Base-by-base conservation (phyloP, 2,797 vertebrate genomes). In the Euphonia xanthogaster region DNA sequence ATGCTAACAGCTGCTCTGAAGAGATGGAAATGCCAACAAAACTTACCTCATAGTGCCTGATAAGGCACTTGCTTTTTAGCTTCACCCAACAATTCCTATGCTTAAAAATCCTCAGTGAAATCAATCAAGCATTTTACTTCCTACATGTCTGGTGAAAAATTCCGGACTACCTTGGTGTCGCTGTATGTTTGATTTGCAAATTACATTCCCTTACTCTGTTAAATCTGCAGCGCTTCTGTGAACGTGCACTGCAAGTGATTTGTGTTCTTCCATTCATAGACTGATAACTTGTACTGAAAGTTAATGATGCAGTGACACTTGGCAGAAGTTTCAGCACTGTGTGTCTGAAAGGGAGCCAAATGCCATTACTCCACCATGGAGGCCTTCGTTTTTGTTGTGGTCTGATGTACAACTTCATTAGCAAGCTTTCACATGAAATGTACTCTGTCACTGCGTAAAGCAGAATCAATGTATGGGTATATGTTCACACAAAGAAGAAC, bases 231-330 rank as follows among this genome's bases (percentile, higher is more conserved):
- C 16, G 45, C 74, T 86, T 86, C 88, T 94, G 83, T 73, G 87
- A 96, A 96, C 63, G 45, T 93, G 81, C 86, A 70, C 33, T 72
- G 91, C 90, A 95, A 89, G 77, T 93, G 84, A 96, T 94, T 74
- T 93, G 93, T 94, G 81, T 83, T 91, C 94, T 95, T 96, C 86
- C 93, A 94, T 91, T 96, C 97, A 95, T 65, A 88, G 92, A 86
- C 88, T 88, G 86, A 85, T 97, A 93, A 97, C 97, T 96, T 76
- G 82, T 74, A 92, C 95, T 78, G 91, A 96, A 98, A 97, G 94
- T 94, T 97, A 98, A 98, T 83, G 96, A 97, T 95, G 94, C 85
- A 87, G 97, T 94, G 96, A 96, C 94, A 91, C 92, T 98, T 95
- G 97, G 97, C 97, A 97, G 96, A 96, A 94, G 92, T 74, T 90